Conservation (phyloP, 1,140 invertebrate species). For the Hirudo medicinalis region DNA sequence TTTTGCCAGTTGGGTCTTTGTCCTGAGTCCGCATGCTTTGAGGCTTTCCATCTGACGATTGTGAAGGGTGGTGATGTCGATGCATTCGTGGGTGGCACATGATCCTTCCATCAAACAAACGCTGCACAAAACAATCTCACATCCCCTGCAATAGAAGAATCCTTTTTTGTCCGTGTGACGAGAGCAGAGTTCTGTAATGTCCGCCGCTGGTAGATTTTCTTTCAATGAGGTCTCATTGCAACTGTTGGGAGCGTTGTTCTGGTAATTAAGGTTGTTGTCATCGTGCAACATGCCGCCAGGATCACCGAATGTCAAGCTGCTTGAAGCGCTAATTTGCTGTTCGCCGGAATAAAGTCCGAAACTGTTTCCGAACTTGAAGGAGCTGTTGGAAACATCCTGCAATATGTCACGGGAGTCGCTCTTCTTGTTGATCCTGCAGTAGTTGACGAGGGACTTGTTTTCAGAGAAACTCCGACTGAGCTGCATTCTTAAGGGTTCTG, state of each 20-base stretch:
- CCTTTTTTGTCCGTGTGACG: background rate
- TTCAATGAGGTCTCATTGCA: no score
- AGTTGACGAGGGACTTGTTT: no score
- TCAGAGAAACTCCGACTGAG: no score
- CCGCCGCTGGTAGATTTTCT: background rate
- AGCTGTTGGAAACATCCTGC: background rate
- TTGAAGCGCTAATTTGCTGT: no score
- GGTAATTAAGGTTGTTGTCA: no score
- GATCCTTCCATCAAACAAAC: background rate
- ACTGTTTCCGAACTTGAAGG: background rate
- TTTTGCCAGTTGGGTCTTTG: background rate
- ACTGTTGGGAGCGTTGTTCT: no score
- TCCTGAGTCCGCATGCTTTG: background rate
- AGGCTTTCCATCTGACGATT: background rate
- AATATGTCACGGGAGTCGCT: background rate
- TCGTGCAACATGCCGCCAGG: no score
- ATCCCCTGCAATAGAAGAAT: background rate
- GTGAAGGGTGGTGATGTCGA: background rate
- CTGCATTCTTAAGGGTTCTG: no score
- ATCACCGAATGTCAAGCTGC: no score
- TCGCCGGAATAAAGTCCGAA: background rate
- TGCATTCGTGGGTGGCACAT: background rate
- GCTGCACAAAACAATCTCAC: background rate
- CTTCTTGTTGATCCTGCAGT: conserved; percentile 3
- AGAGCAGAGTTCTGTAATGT: background rate